Evolutionary conservation across 2,113 vertebrate genomes (phyloP), one percentile per base, ranked within the genome.

Genomic region (Sebastes schlegelii): DNA sequence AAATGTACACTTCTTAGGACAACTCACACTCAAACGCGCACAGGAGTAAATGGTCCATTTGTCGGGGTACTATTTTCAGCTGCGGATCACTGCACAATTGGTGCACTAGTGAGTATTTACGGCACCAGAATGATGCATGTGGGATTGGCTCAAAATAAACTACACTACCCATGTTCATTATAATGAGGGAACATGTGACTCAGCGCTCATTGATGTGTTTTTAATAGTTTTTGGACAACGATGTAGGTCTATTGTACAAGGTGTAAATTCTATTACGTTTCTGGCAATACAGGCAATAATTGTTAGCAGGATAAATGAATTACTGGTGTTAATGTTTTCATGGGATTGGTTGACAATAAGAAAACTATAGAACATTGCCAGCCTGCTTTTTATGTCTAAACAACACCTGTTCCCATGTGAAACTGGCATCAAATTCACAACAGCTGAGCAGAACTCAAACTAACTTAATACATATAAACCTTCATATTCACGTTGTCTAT

Each of bases 41-140:
- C 34, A 4, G 11, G 4, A 49, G n/a, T 55, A 61, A 46, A 46
- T n/a, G 17, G 10, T 23, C 12, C 1, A 55, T 72, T 54, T 63
- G 34, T 54, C 8, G 49, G 54, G 5, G 46, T 34, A 71, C 42
- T 77, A 82, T 85, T 87, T 83, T 49, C n/a, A 61, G 49, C 43
- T 43, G 13, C 5, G 4, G 9, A 74, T 82, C 74, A 81, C 67
- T 62, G 52, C 23, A 55, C 40, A 71, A 67, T 85, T 70, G 45
- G 48, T 76, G 57, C 2, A 10, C n/a, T 63, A 5, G 7, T 67
- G 40, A 58, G 7, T 4, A 17, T 80, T 71, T 65, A 40, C 1
- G 11, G 5, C 62, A 76, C 2, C 60, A 51, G 11, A 62, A 9
- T 48, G 60, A 62, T 71, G 21, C 52, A 54, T 19, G 62, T 60